Base-by-base conservation (phyloP, 2,113 vertebrate species). In the Oenanthe oenanthe region DNA sequence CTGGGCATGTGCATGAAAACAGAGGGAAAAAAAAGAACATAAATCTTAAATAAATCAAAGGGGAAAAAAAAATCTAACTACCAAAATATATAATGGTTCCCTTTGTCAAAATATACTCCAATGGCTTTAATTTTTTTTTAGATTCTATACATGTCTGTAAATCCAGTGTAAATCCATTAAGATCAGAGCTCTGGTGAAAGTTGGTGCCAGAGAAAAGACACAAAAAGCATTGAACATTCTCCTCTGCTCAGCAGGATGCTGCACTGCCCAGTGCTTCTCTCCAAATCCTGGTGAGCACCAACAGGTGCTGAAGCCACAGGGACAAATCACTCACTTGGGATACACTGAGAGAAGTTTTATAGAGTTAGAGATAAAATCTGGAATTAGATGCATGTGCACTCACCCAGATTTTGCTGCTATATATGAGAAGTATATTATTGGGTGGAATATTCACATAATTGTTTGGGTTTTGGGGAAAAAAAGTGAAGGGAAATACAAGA, bases 11-110 rank as follows among this genome's bases (percentile, higher is more conserved):
- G 56, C 72, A 74, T 4, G 5, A 36, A 57, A 92, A 43, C 34
- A 25, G 58, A 74, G 18, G 34, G 72, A 96, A 95, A 86, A 86
- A 57, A 38, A 95, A 92, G 75, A 79, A 57, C 17, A 73, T 71
- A 79, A 76, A 93, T 73, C 79, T 40, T 51, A 26, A 92, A 54
- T 22, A 32, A 82, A 68, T 73, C 26, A 47, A 74, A 73, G 45
- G 13, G 1, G 22, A 40, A 79, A 73, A 60, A 60, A 20, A 6
- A 28, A 3, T 7, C 29, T 0, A 42, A 43, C 42, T 7, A 63
- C 63, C n/a, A 47, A 77, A n/a, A 83, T 5, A 6, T 47, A 20
- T 53, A 89, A 93, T 38, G 36, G 48, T 18, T 80, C 86, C 19
- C 73, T 90, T 88, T 93, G 43, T 84, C 76, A 78, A 76, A 68